Evolutionary conservation across 2,797 vertebrate genomes (phyloP), one percentile per base, ranked within the genome.

Genomic region (Pseudomugil gertrudae): DNA sequence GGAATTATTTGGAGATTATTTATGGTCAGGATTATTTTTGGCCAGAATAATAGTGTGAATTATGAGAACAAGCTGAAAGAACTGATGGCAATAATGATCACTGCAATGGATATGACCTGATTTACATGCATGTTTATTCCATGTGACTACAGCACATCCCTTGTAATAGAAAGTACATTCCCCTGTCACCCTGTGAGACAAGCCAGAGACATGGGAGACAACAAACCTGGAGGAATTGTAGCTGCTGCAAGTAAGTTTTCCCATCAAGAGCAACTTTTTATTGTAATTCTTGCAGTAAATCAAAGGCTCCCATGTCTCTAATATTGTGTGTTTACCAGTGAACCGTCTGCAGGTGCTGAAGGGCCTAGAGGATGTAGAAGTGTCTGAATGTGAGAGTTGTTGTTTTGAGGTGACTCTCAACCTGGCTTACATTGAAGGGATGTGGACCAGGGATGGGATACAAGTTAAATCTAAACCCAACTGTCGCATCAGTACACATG

Each of bases 361-460:
- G 78, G 95, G 95, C 11, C 89, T 99, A 63, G 93, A 95, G 66
- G 87, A 94, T 0, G 60, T 93, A 29, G 82, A 95, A 63, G 92
- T 94, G 10, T 83, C 76, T 1, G 98, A 98, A 84, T 95, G 94
- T 36, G 95, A 95, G 24, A 87, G 89, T 0, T 93, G 89, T 79
- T 93, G 92, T 35, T 95, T 99, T 0, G 94, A 96, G 72, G 95
- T 97, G 79, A 93, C 94, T 47, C 89, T 99, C 61, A 98, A 96
- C 0, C 93, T 97, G 0, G 90, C 95, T 10, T 95, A 93, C 0
- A 92, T 98, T 35, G 95, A 95, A 66, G 96, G 95, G 1, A 78
- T 67, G 45, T 99, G 97, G 97, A 92, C 84, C 50, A 95, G 92
- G 45, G 95, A 98, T 0, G 95, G 95, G 0, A 56, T 94, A 13